Conservation (phyloP, 2,888 invertebrate genomes). For the Cephus pygmeus region DNA sequence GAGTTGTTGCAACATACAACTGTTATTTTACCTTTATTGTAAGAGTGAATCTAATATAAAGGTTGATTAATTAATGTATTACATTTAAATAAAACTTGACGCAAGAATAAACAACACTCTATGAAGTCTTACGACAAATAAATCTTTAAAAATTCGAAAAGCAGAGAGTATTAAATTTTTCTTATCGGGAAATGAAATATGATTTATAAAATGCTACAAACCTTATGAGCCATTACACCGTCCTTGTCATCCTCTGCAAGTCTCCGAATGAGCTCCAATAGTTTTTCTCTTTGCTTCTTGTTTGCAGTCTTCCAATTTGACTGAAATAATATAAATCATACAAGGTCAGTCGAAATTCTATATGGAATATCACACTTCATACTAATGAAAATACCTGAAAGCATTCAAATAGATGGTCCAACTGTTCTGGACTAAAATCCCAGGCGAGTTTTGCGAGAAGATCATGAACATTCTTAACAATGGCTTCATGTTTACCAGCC, state of each 20-base stretch:
- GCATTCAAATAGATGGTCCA: slow-evolving; percentile 97
- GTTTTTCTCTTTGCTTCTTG: slow-evolving; percentile 94
- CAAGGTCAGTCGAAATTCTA: not conserved
- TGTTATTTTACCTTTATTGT: too few relatives aligned
- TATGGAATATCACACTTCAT: not conserved
- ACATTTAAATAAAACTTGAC: not conserved
- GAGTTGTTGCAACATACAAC: not conserved
- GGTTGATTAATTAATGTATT: too few relatives aligned
- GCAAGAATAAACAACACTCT: not conserved
- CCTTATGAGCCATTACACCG: slow-evolving; percentile 98
- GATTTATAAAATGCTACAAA: slow-evolving; percentile 44
- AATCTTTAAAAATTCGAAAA: slow-evolving; percentile 1
- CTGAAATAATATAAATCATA: slow-evolving; percentile 62
- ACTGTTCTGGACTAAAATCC: slow-evolving; percentile 97
- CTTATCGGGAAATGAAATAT: slow-evolving; percentile 5
- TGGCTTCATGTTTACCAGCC: slow-evolving; percentile 97
- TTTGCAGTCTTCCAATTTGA: slow-evolving; percentile 95
- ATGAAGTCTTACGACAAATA: not conserved
- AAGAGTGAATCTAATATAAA: too few relatives aligned
- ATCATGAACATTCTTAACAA: slow-evolving; percentile 98
- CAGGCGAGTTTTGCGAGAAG: slow-evolving; percentile 95
- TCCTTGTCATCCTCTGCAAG: slow-evolving; percentile 98
- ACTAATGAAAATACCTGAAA: slow-evolving; percentile 78
- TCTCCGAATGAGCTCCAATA: slow-evolving; percentile 92
- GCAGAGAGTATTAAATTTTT: slow-evolving; percentile 6